A percentile compares a stretch with the other conserved stretches of the same genome.
Evolutionary conservation across 2,797 vertebrate species (phyloP).

Genomic region (Naso thynnoides): DNA sequence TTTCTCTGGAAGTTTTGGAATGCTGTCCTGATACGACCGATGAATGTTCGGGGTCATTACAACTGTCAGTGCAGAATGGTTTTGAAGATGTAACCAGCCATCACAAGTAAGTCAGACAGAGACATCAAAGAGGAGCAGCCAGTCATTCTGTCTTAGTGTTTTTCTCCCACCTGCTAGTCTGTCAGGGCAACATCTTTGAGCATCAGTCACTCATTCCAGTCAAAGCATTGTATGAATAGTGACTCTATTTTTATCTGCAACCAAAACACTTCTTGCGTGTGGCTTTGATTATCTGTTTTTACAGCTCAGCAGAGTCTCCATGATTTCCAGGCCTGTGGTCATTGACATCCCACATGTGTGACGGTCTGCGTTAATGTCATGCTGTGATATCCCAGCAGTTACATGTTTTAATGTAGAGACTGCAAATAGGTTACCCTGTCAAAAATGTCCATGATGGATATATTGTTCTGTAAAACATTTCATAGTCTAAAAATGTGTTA

Average conservation of each 20-base stretch:
- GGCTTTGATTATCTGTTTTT: constrained; percentile 62
- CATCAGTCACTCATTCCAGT: constrained; percentile 73
- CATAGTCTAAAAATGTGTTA: constrained; percentile 1
- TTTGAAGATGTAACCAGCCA: constrained; percentile 82
- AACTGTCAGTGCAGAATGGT: constrained; percentile 68
- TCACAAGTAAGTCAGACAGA: constrained; percentile 74
- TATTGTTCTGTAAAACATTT: not conserved
- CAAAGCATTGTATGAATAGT: constrained; percentile 60
- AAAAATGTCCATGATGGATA: not conserved
- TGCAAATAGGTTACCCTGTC: not conserved
- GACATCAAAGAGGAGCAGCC: constrained; percentile 80
- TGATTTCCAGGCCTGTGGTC: constrained; percentile 41
- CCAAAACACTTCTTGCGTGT: constrained; percentile 47
- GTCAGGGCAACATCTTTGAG: constrained; percentile 76
- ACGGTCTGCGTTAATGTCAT: not conserved
- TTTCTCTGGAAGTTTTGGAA: constrained; percentile 61
- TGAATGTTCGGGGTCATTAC: constrained; percentile 82
- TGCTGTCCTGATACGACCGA: constrained; percentile 71
- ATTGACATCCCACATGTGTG: constrained; percentile 25
- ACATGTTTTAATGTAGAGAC: not conserved
- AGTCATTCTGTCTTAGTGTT: constrained; percentile 80
- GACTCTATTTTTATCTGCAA: constrained; percentile 73
- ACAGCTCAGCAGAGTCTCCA: constrained; percentile 19
- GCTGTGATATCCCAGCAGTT: not conserved
- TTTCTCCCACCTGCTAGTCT: constrained; percentile 76